Conservation (phyloP, 2,797 vertebrate genomes). For the Chanos chanos region DNA sequence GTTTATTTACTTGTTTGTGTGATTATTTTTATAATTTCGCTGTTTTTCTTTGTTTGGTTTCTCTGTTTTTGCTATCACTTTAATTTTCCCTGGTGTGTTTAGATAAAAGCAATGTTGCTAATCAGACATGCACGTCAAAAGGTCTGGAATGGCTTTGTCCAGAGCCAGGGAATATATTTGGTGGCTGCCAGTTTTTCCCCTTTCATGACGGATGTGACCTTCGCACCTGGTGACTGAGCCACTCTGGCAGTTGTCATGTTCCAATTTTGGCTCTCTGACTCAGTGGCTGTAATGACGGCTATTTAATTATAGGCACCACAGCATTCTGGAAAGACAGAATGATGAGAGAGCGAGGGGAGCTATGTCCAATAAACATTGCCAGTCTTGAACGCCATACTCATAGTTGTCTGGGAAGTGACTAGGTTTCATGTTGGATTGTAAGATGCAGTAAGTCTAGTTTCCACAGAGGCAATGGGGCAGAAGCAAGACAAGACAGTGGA, state of each 20-base stretch:
- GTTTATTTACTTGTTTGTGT: too few relatives aligned
- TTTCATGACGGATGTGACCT: constrained; percentile 58
- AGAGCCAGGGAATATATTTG: constrained; percentile 33
- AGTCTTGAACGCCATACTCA: constrained; percentile 17
- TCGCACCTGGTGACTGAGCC: constrained; percentile 62
- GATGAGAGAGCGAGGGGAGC: constrained; percentile 38
- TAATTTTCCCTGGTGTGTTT: too few relatives aligned
- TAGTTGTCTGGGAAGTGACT: constrained; percentile 39
- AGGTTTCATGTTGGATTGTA: constrained; percentile 30
- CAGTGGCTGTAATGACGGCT: constrained; percentile 59
- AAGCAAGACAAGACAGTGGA: constrained; percentile 62
- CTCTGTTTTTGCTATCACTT: too few relatives aligned
- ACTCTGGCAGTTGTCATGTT: constrained; percentile 67
- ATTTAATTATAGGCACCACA: constrained; percentile 71
- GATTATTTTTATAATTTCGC: too few relatives aligned
- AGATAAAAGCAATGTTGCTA: not conserved
- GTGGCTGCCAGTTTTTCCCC: constrained; percentile 34
- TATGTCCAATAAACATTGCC: constrained; percentile 34
- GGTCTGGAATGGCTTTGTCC: constrained; percentile 23
- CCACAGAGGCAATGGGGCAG: constrained; percentile 65
- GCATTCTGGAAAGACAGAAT: constrained; percentile 66
- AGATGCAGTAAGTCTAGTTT: constrained; percentile 26
- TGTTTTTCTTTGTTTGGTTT: too few relatives aligned
- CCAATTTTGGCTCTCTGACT: constrained; percentile 70
- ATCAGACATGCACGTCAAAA: not conserved